These are phyloP conservation scores for Eueides isabella DNA, from an alignment of 1,140 invertebrate species.

Conservation along the genomic window DNA sequence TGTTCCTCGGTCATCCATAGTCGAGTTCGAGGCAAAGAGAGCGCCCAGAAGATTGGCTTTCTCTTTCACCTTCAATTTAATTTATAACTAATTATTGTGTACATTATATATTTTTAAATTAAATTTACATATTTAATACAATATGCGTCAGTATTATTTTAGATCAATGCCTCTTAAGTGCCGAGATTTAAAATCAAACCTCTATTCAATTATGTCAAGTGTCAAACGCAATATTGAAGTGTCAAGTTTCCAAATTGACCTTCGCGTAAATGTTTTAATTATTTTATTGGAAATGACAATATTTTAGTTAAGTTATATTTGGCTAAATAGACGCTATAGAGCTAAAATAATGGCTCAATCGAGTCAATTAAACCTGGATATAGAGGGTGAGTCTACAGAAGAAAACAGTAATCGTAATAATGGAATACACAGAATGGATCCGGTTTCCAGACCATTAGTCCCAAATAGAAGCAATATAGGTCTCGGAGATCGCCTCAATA, in stretches of 20 bases:
- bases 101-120: not conserved
- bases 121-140: not conserved
- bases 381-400: constrained; percentile 62
- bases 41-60: too few species aligned
- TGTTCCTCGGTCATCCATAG: too few species aligned
- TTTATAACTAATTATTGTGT: too few species aligned
- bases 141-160: not conserved
- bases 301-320: constrained; percentile 26
- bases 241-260: constrained; percentile 46
- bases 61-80: too few species aligned
- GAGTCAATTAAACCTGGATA: constrained; percentile 71
- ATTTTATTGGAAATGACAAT: constrained; percentile 34
- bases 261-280: constrained; percentile 39
- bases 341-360: constrained; percentile 61
- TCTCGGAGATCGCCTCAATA: constrained; percentile 71
- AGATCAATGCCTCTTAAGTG: not conserved
- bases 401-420: constrained; percentile 58
- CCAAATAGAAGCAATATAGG: constrained; percentile 65
- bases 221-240: constrained; percentile 15
- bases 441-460: constrained; percentile 55
- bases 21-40: too few species aligned
- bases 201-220: constrained; percentile 22
- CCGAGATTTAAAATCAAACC: not conserved
- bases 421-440: constrained; percentile 63
- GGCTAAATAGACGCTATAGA: not conserved